Base-by-base conservation (phyloP, 2,888 invertebrate genomes). In the Epistrophe eligans region DNA sequence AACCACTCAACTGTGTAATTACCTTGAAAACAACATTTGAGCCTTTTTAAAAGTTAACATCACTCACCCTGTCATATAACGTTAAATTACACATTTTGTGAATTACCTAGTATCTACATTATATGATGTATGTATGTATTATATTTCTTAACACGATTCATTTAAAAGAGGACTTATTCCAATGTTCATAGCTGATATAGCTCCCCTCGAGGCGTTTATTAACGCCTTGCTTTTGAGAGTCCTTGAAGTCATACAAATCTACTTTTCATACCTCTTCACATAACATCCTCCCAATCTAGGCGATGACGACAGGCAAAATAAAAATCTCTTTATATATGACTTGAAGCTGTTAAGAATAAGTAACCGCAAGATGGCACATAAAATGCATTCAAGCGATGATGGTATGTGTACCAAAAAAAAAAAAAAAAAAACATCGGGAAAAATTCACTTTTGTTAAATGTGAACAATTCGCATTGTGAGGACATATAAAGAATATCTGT, bases 231-330 rank as follows among this genome's bases (percentile, higher is more conserved):
- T 35, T 64, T 55, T 57, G 24, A 77, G 58, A 40, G 77, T 70
- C 71, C 76, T 80, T 72, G 52, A 80, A 77, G 60, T 48, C 40
- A 48, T 32, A 67, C 32, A 66, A 81, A 72, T 40, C 50, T 60
- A 66, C 52, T 48, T 74, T 72, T 74, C 28, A 32, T 32, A 45
- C 45, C 72, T 45, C 81, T 84, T 77, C 66, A 85, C 24, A 32
- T 32, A 35, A 50, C 57, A 52, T 32, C 32, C 58, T 66, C 24
- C 58, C 50, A 79, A 70, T 74, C 52, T 10, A 67, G 50, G 57
- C 71, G 19, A 40, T 24, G 2, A 40, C 2, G 13, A 15, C 24
- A 58, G 71, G 76, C 64, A 71, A 64, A 80, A 80, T 50, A 64
- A 35, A 45, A 84, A 52, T 52, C 28, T 19, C 71, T 43, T 38